A percentile compares a stretch with the other conserved stretches of the same genome.
phyloP scores from a whole-genome alignment of 2,797 vertebrate genomes.

The Neosilurus hyrtlii region DNA sequence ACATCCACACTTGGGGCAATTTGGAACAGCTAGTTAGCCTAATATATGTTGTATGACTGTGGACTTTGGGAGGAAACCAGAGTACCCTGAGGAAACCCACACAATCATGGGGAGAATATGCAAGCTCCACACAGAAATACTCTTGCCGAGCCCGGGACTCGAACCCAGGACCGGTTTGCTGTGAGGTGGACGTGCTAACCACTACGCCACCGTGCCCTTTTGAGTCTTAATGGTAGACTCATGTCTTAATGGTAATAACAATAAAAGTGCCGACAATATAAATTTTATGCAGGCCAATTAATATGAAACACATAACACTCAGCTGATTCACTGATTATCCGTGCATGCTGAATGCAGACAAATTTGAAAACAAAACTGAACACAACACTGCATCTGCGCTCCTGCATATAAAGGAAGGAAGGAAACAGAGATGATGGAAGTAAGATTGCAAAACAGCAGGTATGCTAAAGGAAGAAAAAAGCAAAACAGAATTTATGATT shows the following conservation, averaged over 20 bases:
- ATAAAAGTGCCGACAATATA: not conserved
- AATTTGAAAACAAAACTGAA: not conserved
- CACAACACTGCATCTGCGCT: not conserved
- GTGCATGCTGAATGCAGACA: not conserved
- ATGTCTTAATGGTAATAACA: not conserved
- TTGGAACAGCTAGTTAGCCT: too few relatives aligned
- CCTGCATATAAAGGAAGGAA: not conserved
- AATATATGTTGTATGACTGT: too few relatives aligned
- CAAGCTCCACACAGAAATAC: too few relatives aligned
- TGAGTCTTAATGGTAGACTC: too few relatives aligned
- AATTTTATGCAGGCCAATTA: not conserved
- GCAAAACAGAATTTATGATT: not conserved
- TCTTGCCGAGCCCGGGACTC: too few relatives aligned
- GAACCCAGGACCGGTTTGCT: too few relatives aligned
- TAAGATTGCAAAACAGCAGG: not conserved
- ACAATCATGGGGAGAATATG: too few relatives aligned
- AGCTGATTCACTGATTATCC: not conserved
- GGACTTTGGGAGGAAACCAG: too few relatives aligned
- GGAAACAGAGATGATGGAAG: not conserved
- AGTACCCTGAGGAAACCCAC: too few relatives aligned
- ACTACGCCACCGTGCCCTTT: too few relatives aligned
- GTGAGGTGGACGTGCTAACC: too few relatives aligned
- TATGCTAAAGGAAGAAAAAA: not conserved
- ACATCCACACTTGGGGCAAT: too few relatives aligned
- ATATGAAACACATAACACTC: not conserved